Conservation (phyloP, 1,140 invertebrate genomes). For the Melipona quadrifasciata region DNA sequence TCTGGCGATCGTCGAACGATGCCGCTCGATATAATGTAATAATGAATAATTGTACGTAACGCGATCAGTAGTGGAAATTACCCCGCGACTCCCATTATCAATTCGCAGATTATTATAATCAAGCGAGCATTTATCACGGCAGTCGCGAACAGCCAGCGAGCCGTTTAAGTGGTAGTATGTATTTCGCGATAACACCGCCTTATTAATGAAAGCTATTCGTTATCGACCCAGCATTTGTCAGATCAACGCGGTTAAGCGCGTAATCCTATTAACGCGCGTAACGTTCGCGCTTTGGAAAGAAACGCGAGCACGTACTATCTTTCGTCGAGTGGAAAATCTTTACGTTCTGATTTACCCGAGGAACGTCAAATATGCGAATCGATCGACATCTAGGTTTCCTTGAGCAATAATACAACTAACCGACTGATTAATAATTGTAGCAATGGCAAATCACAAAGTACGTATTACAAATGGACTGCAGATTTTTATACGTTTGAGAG, state of each 20-base stretch:
- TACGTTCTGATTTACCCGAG: too few relatives aligned
- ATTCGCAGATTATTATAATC: conserved; percentile 40
- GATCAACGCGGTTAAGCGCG: conserved; percentile 8
- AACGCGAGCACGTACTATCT: too few relatives aligned
- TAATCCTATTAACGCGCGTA: conserved; percentile 19
- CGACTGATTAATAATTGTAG: too few relatives aligned
- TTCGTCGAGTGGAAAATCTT: not conserved
- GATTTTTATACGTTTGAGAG: too few relatives aligned
- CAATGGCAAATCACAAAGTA: too few relatives aligned
- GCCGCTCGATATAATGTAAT: not conserved
- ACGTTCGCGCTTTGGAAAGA: not conserved
- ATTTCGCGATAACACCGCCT: conserved; percentile 26
- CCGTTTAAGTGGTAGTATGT: not conserved
- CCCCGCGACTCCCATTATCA: not conserved
- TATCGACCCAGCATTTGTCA: conserved; percentile 24
- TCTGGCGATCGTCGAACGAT: not conserved
- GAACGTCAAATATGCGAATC: not conserved
- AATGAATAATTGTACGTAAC: not conserved
- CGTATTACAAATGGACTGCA: too few relatives aligned
- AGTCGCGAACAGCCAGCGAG: not conserved
- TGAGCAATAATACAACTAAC: too few relatives aligned
- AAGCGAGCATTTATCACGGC: conserved; percentile 4
- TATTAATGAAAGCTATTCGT: conserved; percentile 43
- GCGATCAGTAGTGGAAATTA: too few relatives aligned
- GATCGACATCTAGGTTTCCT: not conserved